Conservation (phyloP, 2,113 vertebrate species). For the Chaetodon trifascialis region DNA sequence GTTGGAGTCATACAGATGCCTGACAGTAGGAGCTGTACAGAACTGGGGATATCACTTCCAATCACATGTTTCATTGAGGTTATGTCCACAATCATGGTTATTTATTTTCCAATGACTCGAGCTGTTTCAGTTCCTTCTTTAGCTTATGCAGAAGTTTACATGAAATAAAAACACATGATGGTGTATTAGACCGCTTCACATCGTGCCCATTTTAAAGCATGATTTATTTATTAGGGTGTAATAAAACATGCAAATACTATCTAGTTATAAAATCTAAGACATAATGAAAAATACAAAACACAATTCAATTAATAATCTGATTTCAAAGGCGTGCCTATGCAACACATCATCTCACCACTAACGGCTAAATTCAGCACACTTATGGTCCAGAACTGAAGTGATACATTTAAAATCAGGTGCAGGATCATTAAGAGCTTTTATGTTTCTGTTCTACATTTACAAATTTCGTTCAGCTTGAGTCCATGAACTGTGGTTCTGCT, state of each 20-base stretch:
- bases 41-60: not conserved
- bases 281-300: not conserved
- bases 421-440: not conserved
- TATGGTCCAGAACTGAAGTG: not conserved
- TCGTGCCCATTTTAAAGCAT: not conserved
- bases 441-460: not conserved
- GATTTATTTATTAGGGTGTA: constrained; percentile 7
- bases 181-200: not conserved
- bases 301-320: too few species aligned
- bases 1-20: not conserved
- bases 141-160: not conserved
- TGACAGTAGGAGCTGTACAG: not conserved
- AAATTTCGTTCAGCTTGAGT: not conserved
- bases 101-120: not conserved
- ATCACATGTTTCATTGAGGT: not conserved
- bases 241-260: not conserved
- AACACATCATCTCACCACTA: not conserved
- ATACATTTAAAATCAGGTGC: not conserved
- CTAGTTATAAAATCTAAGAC: not conserved
- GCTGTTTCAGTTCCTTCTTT: not conserved
- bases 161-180: constrained; percentile 7
- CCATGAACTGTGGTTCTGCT: not conserved
- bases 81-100: not conserved
- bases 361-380: not conserved
- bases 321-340: not conserved